A percentile compares a stretch with the other conserved stretches of the same genome.
Conservation (phyloP, 2,113 vertebrate genomes). For the Nyctibius bracteatus region DNA sequence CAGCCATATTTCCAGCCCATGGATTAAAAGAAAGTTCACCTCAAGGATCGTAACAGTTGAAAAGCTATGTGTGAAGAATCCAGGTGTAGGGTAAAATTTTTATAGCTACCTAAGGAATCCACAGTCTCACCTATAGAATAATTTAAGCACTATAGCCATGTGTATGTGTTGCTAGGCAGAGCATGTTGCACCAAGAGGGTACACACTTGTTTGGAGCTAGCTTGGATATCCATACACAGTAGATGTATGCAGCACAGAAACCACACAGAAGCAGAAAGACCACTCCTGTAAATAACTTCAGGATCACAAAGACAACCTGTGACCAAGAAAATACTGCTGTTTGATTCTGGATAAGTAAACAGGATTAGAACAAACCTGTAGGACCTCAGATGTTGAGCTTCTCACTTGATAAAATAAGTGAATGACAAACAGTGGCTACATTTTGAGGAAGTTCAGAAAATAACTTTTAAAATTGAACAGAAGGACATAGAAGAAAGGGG, state of each 20-base stretch:
- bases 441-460: not conserved
- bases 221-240: not conserved
- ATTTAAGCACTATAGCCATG: not conserved
- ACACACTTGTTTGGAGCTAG: not conserved
- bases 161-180: not conserved
- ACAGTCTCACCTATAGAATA: not conserved
- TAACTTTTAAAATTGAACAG: not conserved
- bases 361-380: not conserved
- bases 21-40: not conserved
- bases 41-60: not conserved
- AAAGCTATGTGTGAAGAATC: not conserved
- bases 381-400: not conserved
- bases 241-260: not conserved
- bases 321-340: not conserved
- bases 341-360: not conserved
- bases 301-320: not conserved
- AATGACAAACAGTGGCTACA: not conserved
- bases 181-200: not conserved
- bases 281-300: not conserved
- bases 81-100: not conserved
- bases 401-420: not conserved
- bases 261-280: not conserved
- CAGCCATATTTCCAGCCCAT: not conserved
- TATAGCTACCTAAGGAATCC: not conserved
- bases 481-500: not conserved